A percentile compares a stretch with the other conserved stretches of the same genome.
phyloP scores from a whole-genome alignment of 2,113 vertebrate species.

The Micronycteris hirsuta region DNA sequence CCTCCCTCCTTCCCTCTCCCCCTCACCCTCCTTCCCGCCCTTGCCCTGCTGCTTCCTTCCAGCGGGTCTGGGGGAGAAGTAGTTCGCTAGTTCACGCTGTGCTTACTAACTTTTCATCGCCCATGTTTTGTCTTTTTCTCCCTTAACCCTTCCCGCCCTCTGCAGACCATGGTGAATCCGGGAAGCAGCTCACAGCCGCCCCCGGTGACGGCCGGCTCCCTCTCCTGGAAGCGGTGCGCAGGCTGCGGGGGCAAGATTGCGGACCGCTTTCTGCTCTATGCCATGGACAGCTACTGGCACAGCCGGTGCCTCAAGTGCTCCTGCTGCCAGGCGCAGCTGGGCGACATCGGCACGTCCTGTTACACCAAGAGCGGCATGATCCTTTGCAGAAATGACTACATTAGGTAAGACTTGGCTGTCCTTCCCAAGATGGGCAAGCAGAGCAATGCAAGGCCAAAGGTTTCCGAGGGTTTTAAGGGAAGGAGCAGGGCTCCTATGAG shows the following conservation, averaged over 20 bases:
- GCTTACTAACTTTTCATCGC: constrained; percentile 61
- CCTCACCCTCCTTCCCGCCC: constrained; percentile 47
- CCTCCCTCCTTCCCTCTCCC: constrained; percentile 12
- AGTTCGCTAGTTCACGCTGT: not conserved
- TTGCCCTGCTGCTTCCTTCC: constrained; percentile 10
- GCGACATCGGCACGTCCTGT: constrained; percentile 98
- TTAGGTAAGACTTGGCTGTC: constrained; percentile 87
- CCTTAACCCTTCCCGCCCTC: constrained; percentile 48
- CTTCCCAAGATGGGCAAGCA: not conserved
- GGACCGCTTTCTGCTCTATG: constrained; percentile 98
- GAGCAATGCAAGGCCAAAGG: not conserved
- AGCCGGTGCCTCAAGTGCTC: constrained; percentile 99
- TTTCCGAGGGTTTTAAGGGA: not conserved
- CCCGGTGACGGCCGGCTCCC: constrained; percentile 91
- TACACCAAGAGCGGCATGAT: constrained; percentile 99
- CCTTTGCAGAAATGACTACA: constrained; percentile 99
- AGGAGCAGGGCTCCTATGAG: not conserved
- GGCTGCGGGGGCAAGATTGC: constrained; percentile 98
- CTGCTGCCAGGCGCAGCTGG: constrained; percentile 99
- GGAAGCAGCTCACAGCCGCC: constrained; percentile 95
- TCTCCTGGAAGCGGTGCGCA: constrained; percentile 97
- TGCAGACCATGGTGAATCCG: constrained; percentile 95
- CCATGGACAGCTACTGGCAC: constrained; percentile 99
- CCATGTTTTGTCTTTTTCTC: constrained; percentile 51
- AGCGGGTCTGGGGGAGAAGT: not conserved